phyloP scores from a whole-genome alignment of 37 sponge, comb jelly and placozoan genomes.

The Ephydatia muelleri region DNA sequence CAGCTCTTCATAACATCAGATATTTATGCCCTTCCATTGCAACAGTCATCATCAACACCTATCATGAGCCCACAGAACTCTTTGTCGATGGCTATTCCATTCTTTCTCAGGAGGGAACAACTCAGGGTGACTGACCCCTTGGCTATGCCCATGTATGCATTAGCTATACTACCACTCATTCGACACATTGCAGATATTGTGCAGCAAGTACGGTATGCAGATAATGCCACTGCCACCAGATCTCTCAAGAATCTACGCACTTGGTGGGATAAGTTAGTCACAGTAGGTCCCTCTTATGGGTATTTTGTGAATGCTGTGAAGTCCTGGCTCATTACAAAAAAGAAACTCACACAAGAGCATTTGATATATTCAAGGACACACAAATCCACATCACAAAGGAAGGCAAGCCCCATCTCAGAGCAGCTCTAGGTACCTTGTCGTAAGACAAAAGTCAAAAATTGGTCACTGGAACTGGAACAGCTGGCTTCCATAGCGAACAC shows the following conservation, averaged over 20 bases:
- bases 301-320: conserved; percentile 47
- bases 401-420: conserved; percentile 42
- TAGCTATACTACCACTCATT: conserved; percentile 21
- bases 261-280: conserved; percentile 25
- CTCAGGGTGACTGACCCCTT: conserved; percentile 43
- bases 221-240: conserved; percentile 2
- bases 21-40: conserved; percentile 32
- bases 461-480: background rate
- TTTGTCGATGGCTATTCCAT: conserved; percentile 34
- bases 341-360: conserved; percentile 2
- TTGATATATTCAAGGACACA: background rate
- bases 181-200: conserved; percentile 25
- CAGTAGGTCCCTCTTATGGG: conserved; percentile 40
- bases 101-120: conserved; percentile 27
- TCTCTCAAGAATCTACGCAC: background rate
- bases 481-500: conserved; percentile 29
- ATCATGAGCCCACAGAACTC: conserved; percentile 37
- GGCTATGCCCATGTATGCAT: conserved; percentile 52
- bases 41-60: conserved; percentile 40
- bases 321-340: conserved; percentile 32
- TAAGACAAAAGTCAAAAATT: conserved; percentile 16
- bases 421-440: conserved; percentile 24
- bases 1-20: conserved; percentile 39
- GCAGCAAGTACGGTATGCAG: conserved; percentile 31
- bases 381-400: conserved; percentile 3